phyloP scores from a whole-genome alignment of 2,797 vertebrate species.

The Adrianichthys oophorus region DNA sequence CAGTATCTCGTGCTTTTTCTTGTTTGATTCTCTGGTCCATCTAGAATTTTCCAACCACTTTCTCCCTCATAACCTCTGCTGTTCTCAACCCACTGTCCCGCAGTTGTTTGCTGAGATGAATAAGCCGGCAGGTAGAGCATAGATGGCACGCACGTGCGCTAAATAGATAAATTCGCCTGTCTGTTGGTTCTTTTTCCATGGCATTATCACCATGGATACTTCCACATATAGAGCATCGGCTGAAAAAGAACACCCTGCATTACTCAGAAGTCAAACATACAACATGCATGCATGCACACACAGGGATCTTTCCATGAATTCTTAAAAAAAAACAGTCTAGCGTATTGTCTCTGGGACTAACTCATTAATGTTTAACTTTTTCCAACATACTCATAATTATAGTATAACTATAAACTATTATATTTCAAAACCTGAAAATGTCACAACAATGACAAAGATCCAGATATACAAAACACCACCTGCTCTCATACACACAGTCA shows the following conservation, averaged over 20 bases:
- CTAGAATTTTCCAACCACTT: not conserved
- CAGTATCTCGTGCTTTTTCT: not conserved
- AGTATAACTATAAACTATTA: too few species aligned
- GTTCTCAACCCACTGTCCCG: not conserved
- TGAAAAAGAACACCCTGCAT: slow-evolving; percentile 45
- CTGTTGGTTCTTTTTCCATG: slow-evolving; percentile 45
- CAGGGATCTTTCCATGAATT: slow-evolving; percentile 4
- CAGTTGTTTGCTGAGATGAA: slow-evolving; percentile 23
- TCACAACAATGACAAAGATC: too few species aligned
- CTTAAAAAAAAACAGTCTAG: not conserved
- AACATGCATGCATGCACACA: slow-evolving; percentile 17
- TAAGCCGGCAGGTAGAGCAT: slow-evolving; percentile 17
- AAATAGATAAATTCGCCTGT: slow-evolving; percentile 39
- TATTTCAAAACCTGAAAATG: too few species aligned
- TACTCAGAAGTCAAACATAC: slow-evolving; percentile 25
- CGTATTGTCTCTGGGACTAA: not conserved
- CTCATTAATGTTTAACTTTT: too few species aligned
- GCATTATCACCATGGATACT: slow-evolving; percentile 66
- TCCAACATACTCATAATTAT: too few species aligned
- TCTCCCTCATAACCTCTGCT: not conserved
- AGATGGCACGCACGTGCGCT: slow-evolving; percentile 36
- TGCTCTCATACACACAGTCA: not conserved
- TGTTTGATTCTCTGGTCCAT: not conserved
- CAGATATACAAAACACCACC: too few species aligned
- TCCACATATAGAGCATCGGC: slow-evolving; percentile 60